Conservation (phyloP, 2,797 vertebrate species). For the Philypnodon macrostomus region DNA sequence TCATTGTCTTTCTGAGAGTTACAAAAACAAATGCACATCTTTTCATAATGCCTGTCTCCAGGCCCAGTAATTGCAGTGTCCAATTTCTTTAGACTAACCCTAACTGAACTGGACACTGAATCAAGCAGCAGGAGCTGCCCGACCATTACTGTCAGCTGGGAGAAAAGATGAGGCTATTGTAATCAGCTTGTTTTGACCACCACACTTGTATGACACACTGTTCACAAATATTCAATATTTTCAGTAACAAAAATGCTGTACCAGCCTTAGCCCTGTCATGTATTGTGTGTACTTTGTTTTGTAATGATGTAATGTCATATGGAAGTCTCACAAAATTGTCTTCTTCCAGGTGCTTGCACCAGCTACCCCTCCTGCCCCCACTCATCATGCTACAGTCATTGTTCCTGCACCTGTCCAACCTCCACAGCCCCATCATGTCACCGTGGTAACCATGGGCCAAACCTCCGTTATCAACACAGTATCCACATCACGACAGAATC, state of each 20-base stretch:
- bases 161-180: conserved; percentile 31
- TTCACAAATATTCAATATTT: too few relatives aligned
- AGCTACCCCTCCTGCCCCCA: conserved; percentile 85
- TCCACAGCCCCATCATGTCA: conserved; percentile 88
- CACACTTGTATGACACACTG: too few relatives aligned
- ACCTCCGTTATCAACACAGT: conserved; percentile 94
- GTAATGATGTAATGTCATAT: too few relatives aligned
- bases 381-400: conserved; percentile 95
- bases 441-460: conserved; percentile 95
- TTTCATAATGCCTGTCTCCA: conserved; percentile 17
- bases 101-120: conserved; percentile 51
- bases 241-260: too few relatives aligned
- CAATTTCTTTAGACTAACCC: conserved; percentile 37
- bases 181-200: too few relatives aligned
- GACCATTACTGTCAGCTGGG: conserved; percentile 14
- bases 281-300: too few relatives aligned
- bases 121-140: conserved; percentile 28
- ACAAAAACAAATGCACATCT: conserved; percentile 27
- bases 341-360: conserved; percentile 82
- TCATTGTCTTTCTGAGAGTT: not conserved
- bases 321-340: conserved; percentile 5
- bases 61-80: conserved; percentile 39
- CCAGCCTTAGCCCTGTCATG: too few relatives aligned
- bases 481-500: conserved; percentile 96
- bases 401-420: conserved; percentile 89